phyloP scores from a whole-genome alignment of 2,888 invertebrate species.

The Icerya purchasi region DNA sequence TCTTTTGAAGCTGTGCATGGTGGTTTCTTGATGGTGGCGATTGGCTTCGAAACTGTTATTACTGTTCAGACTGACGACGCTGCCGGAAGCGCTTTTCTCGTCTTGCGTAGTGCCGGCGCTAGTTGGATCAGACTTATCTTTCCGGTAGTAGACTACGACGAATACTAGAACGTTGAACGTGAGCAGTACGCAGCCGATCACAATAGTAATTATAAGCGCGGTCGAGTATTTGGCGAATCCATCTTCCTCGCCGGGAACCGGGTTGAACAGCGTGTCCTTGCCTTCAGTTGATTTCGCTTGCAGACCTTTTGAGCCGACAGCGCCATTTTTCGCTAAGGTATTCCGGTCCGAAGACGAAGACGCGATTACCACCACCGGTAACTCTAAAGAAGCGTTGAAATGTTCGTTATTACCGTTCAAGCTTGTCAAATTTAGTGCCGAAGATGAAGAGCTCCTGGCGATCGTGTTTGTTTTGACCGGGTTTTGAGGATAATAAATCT shows the following conservation, averaged over 20 bases:
- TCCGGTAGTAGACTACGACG: constrained; percentile 63
- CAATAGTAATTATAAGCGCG: constrained; percentile 80
- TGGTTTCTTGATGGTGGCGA: not conserved
- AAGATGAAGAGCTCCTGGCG: no score
- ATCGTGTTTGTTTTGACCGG: no score
- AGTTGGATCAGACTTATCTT: constrained; percentile 23
- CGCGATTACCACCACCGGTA: constrained; percentile 20
- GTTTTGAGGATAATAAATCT: no score
- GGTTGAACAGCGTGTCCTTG: no score
- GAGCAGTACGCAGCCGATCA: constrained; percentile 65
- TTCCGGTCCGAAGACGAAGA: constrained; percentile 19
- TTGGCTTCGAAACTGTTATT: not conserved
- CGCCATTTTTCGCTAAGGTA: constrained; percentile 1
- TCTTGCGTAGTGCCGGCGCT: not conserved
- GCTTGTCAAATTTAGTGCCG: no score
- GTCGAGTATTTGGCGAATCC: constrained; percentile 80
- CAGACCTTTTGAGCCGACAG: constrained; percentile 20
- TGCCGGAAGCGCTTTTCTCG: not conserved
- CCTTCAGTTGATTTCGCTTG: constrained; percentile 14
- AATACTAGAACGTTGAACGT: constrained; percentile 65
- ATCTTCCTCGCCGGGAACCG: no score
- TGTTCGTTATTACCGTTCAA: constrained; percentile 6
- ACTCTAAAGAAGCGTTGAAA: constrained; percentile 8
- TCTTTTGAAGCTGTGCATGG: not conserved
- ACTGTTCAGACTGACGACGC: not conserved